These are phyloP conservation scores for Sylvicola cinctus DNA, from an alignment of 2,888 invertebrate species.

Conservation along the genomic window DNA sequence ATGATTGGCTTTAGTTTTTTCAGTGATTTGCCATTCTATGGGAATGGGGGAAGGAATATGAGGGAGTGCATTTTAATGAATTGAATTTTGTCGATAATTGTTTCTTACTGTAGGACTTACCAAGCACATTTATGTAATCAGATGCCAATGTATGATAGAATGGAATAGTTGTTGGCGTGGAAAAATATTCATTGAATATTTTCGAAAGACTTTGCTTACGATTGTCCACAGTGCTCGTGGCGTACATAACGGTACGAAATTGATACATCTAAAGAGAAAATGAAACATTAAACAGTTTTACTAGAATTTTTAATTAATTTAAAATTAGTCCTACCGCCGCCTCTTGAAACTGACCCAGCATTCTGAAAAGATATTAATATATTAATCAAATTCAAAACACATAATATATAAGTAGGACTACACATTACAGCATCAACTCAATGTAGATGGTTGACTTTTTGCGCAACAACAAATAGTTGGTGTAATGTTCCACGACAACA, in stretches of 20 bases:
- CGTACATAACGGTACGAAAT: too few relatives aligned
- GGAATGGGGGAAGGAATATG: too few relatives aligned
- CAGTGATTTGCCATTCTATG: constrained; percentile 9
- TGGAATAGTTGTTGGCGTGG: constrained; percentile 25
- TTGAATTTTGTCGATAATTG: too few relatives aligned
- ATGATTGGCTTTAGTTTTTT: constrained; percentile 5
- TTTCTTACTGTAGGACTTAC: constrained; percentile 4
- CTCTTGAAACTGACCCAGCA: constrained; percentile 42
- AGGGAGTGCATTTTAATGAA: too few relatives aligned
- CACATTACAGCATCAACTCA: too few relatives aligned
- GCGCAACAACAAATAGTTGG: constrained; percentile 46
- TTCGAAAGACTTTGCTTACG: constrained; percentile 26
- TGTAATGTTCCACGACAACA: constrained; percentile 50
- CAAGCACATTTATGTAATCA: constrained; percentile 30
- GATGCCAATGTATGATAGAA: constrained; percentile 26
- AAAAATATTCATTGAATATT: constrained; percentile 29
- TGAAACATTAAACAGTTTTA: constrained; percentile 11
- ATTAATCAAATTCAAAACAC: constrained; percentile 3
- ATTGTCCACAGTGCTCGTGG: too few relatives aligned
- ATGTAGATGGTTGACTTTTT: too few relatives aligned
- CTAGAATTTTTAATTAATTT: background rate
- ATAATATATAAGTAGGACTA: too few relatives aligned
- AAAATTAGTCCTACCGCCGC: constrained; percentile 35
- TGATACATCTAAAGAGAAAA: too few relatives aligned
- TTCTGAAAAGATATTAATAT: constrained; percentile 25